A percentile compares a stretch with the other conserved stretches of the same genome.
phyloP scores from a whole-genome alignment of 2,888 invertebrate species.

The Melangyna quadrimaculata region DNA sequence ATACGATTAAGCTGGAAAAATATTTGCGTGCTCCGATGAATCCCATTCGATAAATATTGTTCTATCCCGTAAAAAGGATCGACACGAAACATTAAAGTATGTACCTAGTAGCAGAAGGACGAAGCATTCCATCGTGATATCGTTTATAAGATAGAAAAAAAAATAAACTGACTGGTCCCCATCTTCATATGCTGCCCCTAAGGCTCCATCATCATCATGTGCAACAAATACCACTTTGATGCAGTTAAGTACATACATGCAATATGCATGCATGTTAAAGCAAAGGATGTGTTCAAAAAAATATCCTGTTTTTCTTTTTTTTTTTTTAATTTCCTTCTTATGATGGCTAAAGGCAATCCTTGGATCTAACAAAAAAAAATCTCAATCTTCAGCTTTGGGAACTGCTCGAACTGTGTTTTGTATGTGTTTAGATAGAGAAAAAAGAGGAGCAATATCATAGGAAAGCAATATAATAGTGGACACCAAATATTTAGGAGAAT shows the following conservation, averaged over 20 bases:
- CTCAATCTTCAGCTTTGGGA: neutral
- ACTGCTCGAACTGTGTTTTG: neutral
- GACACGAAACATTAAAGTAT: conserved; percentile 51
- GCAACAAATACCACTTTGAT: conserved; percentile 29
- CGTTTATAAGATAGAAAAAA: neutral
- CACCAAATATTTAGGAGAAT: conserved; percentile 52
- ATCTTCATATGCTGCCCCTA: neutral
- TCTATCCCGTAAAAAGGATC: conserved; percentile 65
- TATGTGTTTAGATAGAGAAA: neutral
- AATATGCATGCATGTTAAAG: conserved; percentile 36
- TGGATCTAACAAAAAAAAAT: neutral
- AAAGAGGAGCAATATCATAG: conserved; percentile 10
- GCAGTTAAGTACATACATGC: conserved; percentile 24
- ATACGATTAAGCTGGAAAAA: conserved; percentile 62
- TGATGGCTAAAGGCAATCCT: conserved; percentile 26
- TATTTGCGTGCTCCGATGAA: conserved; percentile 67
- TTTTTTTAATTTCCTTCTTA: conserved; percentile 66
- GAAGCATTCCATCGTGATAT: conserved; percentile 38
- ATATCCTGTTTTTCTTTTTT: conserved; percentile 1
- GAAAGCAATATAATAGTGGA: conserved; percentile 60
- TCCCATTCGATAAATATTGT: conserved; percentile 69
- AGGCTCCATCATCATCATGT: neutral
- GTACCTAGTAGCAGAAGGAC: conserved; percentile 12
- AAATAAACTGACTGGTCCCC: neutral
- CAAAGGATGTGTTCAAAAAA: conserved; percentile 34